Evolutionary conservation across 2,888 invertebrate genomes (phyloP).

Genomic region (Troglohyphantes excavatus): DNA sequence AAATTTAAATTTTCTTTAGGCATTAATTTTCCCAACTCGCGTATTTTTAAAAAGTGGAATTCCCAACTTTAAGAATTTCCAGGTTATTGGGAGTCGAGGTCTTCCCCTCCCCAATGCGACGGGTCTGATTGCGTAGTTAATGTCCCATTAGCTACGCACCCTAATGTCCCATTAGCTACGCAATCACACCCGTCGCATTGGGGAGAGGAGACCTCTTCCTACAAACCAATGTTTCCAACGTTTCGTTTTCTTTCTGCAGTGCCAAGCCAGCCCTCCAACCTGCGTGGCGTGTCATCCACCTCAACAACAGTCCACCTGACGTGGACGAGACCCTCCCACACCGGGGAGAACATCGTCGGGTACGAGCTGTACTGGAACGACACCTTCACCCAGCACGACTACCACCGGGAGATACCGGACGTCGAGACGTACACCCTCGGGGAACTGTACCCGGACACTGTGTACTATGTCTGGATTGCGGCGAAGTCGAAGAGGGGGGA

Average conservation of each 20-base stretch:
- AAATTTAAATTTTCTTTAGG: no score
- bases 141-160: no score
- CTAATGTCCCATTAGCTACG: no score
- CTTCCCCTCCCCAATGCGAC: no score
- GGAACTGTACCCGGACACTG: slow-evolving; percentile 95
- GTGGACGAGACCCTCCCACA: slow-evolving; percentile 95
- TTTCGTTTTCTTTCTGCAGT: slow-evolving; percentile 86
- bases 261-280: slow-evolving; percentile 96
- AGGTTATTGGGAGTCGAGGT: no score
- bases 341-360: slow-evolving; percentile 95
- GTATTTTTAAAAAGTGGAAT: no score
- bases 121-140: no score
- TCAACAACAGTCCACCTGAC: slow-evolving; percentile 95
- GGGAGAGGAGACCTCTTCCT: no score
- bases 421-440: slow-evolving; percentile 93
- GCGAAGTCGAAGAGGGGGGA: slow-evolving; percentile 96
- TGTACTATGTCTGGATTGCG: slow-evolving; percentile 98
- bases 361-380: slow-evolving; percentile 99
- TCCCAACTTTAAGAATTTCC: no score
- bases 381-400: slow-evolving; percentile 87
- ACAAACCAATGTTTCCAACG: background rate
- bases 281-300: slow-evolving; percentile 92
- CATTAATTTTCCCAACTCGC: no score
- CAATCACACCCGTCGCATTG: no score
- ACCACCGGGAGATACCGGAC: slow-evolving; percentile 87